Evolutionary conservation across 2,797 vertebrate genomes (phyloP).

Genomic region (Rhabdophis nuchalis): DNA sequence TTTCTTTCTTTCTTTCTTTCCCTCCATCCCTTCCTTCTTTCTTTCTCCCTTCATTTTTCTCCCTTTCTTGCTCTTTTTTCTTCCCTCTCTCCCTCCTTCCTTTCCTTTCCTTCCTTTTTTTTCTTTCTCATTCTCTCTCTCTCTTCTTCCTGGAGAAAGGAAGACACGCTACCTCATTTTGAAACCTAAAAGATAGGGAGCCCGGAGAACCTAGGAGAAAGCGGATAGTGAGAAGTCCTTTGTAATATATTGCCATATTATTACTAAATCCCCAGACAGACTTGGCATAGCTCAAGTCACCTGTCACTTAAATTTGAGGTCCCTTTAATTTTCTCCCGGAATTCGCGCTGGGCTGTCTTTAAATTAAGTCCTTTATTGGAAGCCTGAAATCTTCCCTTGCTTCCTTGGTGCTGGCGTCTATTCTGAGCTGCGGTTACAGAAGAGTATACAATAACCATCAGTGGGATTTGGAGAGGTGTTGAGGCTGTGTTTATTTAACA

Average conservation of each 20-base stretch:
- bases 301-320: constrained; percentile 85
- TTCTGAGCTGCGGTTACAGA: constrained; percentile 91
- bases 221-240: constrained; percentile 76
- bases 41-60: no score
- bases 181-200: constrained; percentile 69
- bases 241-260: constrained; percentile 86
- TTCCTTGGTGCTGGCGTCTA: constrained; percentile 84
- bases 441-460: constrained; percentile 97
- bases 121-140: neutral
- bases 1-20: no score
- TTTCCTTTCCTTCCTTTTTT: constrained; percentile 36
- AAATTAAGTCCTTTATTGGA: constrained; percentile 87
- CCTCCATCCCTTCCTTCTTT: neutral
- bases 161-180: constrained; percentile 76
- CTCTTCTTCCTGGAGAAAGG: constrained; percentile 31
- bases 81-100: neutral
- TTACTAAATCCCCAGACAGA: constrained; percentile 84
- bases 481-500: constrained; percentile 96
- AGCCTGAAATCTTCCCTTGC: constrained; percentile 82
- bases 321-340: constrained; percentile 99
- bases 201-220: neutral
- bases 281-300: constrained; percentile 82
- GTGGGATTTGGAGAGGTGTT: constrained; percentile 82
- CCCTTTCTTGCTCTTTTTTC: neutral
- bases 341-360: constrained; percentile 85